Base-by-base conservation (phyloP, 2,888 invertebrate species). In the Volucella bombylans region DNA sequence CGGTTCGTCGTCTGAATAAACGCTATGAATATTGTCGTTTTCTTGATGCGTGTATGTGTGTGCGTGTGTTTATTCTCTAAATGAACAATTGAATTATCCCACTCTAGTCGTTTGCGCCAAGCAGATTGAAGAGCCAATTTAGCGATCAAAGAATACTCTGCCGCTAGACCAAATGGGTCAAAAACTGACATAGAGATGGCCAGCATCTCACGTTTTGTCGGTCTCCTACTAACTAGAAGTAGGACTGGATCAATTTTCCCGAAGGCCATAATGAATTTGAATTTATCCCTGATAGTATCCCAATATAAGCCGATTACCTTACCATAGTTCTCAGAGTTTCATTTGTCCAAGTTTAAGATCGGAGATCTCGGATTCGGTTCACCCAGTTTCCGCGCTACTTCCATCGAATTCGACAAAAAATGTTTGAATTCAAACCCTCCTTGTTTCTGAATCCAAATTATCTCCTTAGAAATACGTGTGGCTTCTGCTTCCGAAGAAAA, bases 181-280 rank as follows among this genome's bases (percentile, higher is more conserved):
- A 79, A 82, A 6, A 82, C 61, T 8, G 82, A 79, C 80, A 83
- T 86, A 2, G 74, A 43, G 4, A 76, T 55, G 9, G 65, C 18
- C n/a, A 82, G 55, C n/a, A 80, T 49, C 47, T 86, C 80, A 9
- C 86, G 47, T 11, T 85, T 87, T 0, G 71, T 87, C 0, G 82
- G 86, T 14, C 55, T 78, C n/a, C 81, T 23, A 12, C 45, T 47
- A 4, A 62, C 54, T 2, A 18, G 12, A 3, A 87, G 18, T 9
- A 82, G n/a, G 0, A 41, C 45, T n/a, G 52, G 15, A 15, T 78
- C 67, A 1, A 87, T 57, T 43, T 69, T 87, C 8, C 45, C 41
- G 31, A 83, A 83, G 1, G 62, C 59, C 9, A 82, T 52, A 6
- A 71, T 57, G 39, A 81, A 86, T 45, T 54, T 55, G 3, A 79